Evolutionary conservation across 2,113 vertebrate genomes (phyloP).

Genomic region (Aegotheles bennettii): DNA sequence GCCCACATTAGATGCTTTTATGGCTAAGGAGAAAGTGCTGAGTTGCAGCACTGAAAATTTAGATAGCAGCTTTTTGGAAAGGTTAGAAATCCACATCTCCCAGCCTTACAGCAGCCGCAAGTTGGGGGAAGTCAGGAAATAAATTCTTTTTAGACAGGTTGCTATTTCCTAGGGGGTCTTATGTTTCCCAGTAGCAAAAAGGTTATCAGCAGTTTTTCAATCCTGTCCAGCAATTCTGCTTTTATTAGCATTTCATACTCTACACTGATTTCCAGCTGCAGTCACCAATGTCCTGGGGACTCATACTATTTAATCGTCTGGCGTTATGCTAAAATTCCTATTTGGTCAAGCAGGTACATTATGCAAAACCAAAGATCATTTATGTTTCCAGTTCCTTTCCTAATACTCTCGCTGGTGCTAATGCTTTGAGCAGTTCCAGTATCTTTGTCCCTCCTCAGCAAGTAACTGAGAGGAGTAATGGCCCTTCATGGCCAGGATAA

Average conservation of each 20-base stretch:
- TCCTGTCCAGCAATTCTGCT: not conserved
- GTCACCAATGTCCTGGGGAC: not conserved
- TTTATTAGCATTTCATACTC: not conserved
- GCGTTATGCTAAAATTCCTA: not conserved
- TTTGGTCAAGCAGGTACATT: not conserved
- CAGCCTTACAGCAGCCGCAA: not conserved
- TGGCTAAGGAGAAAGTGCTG: not conserved
- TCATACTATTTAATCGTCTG: not conserved
- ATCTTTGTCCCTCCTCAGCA: not conserved
- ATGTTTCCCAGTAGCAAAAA: not conserved
- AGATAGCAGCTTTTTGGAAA: not conserved
- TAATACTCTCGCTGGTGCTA: not conserved
- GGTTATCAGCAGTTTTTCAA: not conserved
- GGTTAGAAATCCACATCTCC: not conserved
- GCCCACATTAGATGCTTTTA: not conserved
- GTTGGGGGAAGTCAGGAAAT: not conserved
- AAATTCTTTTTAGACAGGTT: not conserved
- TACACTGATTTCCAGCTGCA: not conserved
- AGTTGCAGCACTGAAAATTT: not conserved
- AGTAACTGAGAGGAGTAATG: not conserved
- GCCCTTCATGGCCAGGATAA: not conserved
- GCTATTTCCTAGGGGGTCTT: not conserved
- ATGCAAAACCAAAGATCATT: not conserved
- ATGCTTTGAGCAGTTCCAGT: not conserved
- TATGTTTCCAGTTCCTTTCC: not conserved